Evolutionary conservation across 2,888 invertebrate genomes (phyloP).

Genomic region (Cinara cedri): DNA sequence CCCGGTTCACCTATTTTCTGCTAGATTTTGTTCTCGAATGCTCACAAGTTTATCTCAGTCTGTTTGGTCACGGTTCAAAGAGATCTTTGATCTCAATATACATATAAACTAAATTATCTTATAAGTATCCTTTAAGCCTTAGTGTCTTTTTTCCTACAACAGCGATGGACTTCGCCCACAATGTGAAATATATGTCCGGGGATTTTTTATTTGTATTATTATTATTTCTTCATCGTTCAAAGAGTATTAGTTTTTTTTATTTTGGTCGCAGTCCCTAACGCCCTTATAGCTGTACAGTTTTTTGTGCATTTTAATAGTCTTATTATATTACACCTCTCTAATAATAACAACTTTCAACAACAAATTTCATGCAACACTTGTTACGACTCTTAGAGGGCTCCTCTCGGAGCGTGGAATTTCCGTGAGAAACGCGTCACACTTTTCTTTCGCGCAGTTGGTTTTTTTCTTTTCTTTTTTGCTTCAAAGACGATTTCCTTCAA

Average conservation of each 20-base stretch:
- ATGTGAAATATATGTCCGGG: no score
- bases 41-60: no score
- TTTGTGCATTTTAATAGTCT: constrained; percentile 9
- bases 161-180: no score
- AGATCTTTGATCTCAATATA: no score
- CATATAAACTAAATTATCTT: no score
- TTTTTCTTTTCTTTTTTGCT: constrained; percentile 18
- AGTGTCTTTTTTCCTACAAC: no score
- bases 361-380: constrained; percentile 54
- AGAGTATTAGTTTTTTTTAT: not conserved
- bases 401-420: constrained; percentile 17
- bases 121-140: no score
- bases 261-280: not conserved
- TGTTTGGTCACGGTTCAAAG: no score
- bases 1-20: no score
- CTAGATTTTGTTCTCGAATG: no score
- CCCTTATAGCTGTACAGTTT: not conserved
- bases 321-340: not conserved
- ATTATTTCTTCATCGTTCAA: not conserved
- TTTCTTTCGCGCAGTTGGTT: not conserved
- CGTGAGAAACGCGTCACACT: constrained; percentile 50
- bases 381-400: not conserved
- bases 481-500: constrained; percentile 47
- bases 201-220: not conserved
- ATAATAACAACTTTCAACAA: constrained; percentile 49